Evolutionary conservation across 2,113 vertebrate species (phyloP).

Genomic region (Percopsis transmontana): DNA sequence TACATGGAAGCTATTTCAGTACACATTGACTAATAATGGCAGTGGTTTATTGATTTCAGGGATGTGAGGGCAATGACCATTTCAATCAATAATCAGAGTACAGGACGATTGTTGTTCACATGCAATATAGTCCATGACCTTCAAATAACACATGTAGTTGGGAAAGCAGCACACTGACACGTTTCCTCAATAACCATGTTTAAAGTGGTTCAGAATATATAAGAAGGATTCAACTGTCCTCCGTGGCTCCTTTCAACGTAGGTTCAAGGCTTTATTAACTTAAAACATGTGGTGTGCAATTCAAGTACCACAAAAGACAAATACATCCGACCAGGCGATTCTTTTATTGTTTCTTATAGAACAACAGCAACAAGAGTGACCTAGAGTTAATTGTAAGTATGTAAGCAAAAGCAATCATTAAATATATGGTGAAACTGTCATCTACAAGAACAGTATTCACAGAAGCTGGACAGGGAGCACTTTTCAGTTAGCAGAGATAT

Average conservation of each 20-base stretch:
- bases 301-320: slow-evolving; percentile 6
- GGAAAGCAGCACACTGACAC: no score
- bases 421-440: not conserved
- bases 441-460: not conserved
- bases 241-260: no score
- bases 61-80: not conserved
- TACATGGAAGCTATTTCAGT: not conserved
- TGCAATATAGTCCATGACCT: not conserved
- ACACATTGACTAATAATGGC: no score
- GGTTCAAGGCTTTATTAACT: no score
- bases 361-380: not conserved
- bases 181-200: no score
- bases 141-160: no score
- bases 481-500: slow-evolving; percentile 1
- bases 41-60: no score
- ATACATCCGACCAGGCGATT: not conserved
- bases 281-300: not conserved
- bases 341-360: slow-evolving; percentile 19
- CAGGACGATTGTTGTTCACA: not conserved
- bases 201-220: no score
- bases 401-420: slow-evolving; percentile 9
- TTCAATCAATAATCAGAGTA: not conserved
- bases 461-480: slow-evolving; percentile 4
- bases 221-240: no score
- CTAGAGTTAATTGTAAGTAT: not conserved